Evolutionary conservation across 1,140 invertebrate genomes (phyloP), one percentile per base, ranked within the genome.

Genomic region (Nasonia vitripennis): DNA sequence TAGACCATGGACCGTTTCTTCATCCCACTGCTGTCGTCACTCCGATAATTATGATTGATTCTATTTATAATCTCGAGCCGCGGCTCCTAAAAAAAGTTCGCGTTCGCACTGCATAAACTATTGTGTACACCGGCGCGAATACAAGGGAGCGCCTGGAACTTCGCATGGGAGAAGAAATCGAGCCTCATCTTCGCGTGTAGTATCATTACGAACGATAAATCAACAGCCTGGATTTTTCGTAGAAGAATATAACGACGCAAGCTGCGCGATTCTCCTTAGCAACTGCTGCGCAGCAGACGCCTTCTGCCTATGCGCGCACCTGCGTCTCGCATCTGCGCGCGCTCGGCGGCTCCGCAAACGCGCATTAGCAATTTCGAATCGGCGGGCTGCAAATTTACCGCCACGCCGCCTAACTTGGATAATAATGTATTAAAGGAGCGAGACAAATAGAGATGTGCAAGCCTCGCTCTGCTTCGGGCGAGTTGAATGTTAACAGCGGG

Each of bases 341-440:
- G n/a, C 37, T 34, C n/a, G 4, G 23, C 20, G n/a, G n/a, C 12
- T n/a, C 12, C 7, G 17, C 71, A 51, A 5, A 12, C 23, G 37
- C 20, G 45, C 37, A 17, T 34, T 2, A 41, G 31, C 68, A 73
- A 75, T 83, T 83, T 77, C 73, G 23, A 51, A 31, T 78, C 75
- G n/a, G 23, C 62, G 31, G 23, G 7, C 68, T 23, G 23, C 45
- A 23, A 81, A 73, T 2, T 31, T n/a, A 68, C 31, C 14, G 81
- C 71, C 48, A 37, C 41, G 41, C 41, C 27, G 14, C 31, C 48
- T 82, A 82, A 82, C 67, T 82, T 11, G 71, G 45, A 75, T 67
- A 83, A 83, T 75, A 27, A 67, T 34, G n/a, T 55, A 71, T 71
- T 48, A 71, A 48, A 20, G 12, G n/a, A 81, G 70, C 45, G 70